Percentiles rank a stretch among this genome's conserved stretches.
Conservation (phyloP, 30 jellyfish, hydroid and myxozoan genomes). For the Pseudorhiza aurosa region DNA sequence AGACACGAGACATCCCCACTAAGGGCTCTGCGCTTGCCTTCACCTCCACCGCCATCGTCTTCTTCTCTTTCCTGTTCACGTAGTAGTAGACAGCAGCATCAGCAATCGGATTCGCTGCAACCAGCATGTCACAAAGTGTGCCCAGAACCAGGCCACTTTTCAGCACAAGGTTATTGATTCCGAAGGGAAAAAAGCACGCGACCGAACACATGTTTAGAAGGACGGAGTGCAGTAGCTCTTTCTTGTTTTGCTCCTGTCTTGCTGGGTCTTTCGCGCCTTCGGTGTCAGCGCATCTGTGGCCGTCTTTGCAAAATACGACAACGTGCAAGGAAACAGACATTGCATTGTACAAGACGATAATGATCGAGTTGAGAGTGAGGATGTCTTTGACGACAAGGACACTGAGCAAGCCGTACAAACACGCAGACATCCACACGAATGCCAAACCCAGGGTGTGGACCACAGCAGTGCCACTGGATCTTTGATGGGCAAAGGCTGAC, state of each 20-base stretch:
- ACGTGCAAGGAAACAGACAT: neutral
- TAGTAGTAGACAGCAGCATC: constrained; percentile 13
- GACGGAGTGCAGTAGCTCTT: constrained; percentile 3
- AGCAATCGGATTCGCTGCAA: neutral
- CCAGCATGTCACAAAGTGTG: constrained; percentile 6
- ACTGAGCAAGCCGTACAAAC: constrained; percentile 15
- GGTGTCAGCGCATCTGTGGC: neutral
- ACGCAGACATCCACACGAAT: constrained; percentile 17
- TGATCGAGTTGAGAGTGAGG: neutral
- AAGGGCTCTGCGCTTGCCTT: neutral
- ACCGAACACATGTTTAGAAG: constrained; percentile 3
- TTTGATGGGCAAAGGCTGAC: neutral
- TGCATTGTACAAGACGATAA: constrained; percentile 1
- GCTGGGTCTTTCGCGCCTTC: neutral
- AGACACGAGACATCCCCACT: neutral
- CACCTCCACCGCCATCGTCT: neutral
- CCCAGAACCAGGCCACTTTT: neutral
- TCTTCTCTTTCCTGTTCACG: constrained; percentile 8
- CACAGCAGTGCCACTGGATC: neutral
- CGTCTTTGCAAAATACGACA: neutral
- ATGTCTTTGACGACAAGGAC: constrained; percentile 4
- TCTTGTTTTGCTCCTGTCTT: neutral
- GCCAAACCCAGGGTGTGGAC: neutral
- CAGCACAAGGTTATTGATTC: neutral
- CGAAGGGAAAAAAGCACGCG: constrained; percentile 9